Conservation (phyloP, 2,888 invertebrate genomes). For the Minunthozetes semirufus region DNA sequence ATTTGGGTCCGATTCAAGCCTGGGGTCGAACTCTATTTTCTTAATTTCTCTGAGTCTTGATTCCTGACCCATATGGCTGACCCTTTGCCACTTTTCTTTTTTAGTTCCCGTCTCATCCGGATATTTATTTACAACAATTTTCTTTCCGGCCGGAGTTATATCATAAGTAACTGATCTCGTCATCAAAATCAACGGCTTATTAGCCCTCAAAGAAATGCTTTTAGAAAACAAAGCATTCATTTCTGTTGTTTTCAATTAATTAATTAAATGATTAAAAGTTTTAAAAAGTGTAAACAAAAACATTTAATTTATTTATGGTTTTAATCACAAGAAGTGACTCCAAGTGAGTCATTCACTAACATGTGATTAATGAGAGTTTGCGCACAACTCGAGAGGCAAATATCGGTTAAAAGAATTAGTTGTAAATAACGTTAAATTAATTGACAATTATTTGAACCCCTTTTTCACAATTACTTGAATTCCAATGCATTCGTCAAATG, state of each 20-base stretch:
- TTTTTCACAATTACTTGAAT: background rate
- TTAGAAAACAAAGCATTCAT: background rate
- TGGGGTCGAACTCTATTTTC: slow-evolving; percentile 18
- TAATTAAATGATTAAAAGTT: too few species aligned
- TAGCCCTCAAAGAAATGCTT: background rate
- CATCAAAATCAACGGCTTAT: background rate
- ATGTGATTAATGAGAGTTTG: slow-evolving; percentile 2
- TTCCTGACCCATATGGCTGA: slow-evolving; percentile 30
- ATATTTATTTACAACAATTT: slow-evolving; percentile 28
- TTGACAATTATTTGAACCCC: background rate
- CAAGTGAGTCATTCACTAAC: background rate
- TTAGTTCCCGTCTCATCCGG: background rate
- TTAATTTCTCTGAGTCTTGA: slow-evolving; percentile 12
- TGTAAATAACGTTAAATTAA: background rate
- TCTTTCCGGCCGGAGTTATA: slow-evolving; percentile 27
- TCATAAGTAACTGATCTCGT: slow-evolving; percentile 13
- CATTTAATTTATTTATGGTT: background rate
- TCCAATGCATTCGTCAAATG: background rate
- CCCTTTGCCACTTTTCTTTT: slow-evolving; percentile 32
- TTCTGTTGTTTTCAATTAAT: too few species aligned
- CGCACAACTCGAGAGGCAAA: background rate
- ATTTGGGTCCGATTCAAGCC: slow-evolving; percentile 31
- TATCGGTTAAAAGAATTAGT: background rate
- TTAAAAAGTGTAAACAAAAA: background rate
- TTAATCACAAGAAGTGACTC: background rate